Conservation (phyloP, 2,113 vertebrate genomes). For the Gobiocypris rarus region DNA sequence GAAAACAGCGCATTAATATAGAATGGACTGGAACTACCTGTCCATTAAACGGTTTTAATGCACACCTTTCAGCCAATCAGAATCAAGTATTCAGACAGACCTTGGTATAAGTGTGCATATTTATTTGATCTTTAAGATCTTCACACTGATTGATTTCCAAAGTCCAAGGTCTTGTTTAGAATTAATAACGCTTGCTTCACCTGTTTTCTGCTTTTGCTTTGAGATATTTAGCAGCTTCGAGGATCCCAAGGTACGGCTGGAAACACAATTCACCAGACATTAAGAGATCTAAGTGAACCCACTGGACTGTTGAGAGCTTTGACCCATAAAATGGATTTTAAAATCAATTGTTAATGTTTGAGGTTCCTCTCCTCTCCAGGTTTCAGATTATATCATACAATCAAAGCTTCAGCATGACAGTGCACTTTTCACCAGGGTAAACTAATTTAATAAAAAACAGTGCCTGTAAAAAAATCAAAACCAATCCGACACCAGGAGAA, state of each 20-base stretch:
- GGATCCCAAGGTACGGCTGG: background rate
- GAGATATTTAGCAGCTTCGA: background rate
- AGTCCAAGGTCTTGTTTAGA: background rate
- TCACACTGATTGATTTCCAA: background rate
- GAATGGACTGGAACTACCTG: too few relatives aligned
- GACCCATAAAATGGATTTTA: constrained; percentile 32
- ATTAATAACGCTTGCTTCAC: background rate
- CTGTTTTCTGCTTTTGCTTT: background rate
- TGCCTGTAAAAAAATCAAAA: background rate
- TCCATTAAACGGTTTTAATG: too few relatives aligned
- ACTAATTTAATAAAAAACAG: background rate
- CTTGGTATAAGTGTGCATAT: background rate
- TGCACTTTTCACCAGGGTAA: background rate
- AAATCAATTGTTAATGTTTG: constrained; percentile 1
- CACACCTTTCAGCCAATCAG: too few relatives aligned
- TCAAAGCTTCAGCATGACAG: background rate
- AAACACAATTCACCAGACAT: constrained; percentile 22
- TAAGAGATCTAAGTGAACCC: background rate
- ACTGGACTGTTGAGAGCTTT: constrained; percentile 26
- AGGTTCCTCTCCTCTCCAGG: background rate
- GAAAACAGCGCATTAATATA: too few relatives aligned
- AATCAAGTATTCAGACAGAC: too few relatives aligned
- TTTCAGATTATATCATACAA: background rate
- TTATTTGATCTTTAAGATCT: background rate
- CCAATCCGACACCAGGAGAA: background rate